Conservation (phyloP, 2,888 invertebrate genomes). For the Tridacna gigas region DNA sequence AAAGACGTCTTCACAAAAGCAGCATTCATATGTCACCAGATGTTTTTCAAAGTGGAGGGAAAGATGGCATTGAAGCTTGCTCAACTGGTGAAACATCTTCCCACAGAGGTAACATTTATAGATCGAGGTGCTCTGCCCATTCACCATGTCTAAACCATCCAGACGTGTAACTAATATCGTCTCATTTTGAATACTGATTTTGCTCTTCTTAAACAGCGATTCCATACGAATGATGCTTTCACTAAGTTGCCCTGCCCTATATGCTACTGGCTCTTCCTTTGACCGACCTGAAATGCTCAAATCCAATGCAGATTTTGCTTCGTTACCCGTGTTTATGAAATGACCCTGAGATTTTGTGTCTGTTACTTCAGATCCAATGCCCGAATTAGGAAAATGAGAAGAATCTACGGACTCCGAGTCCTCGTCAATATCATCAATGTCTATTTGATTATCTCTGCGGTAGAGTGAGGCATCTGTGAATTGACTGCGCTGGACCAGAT, state of each 20-base stretch:
- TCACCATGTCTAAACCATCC: slow-evolving; percentile 79
- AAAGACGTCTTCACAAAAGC: slow-evolving; percentile 80
- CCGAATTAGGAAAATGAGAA: slow-evolving; percentile 49
- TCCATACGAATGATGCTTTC: slow-evolving; percentile 47
- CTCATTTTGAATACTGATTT: slow-evolving; percentile 77
- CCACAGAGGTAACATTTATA: slow-evolving; percentile 84
- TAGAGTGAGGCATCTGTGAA: slow-evolving; percentile 24
- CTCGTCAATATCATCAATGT: slow-evolving; percentile 52
- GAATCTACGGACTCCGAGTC: slow-evolving; percentile 54
- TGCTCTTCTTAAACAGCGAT: slow-evolving; percentile 44
- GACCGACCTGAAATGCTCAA: slow-evolving; percentile 34
- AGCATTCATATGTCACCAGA: slow-evolving; percentile 78
- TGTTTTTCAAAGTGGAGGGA: slow-evolving; percentile 81
- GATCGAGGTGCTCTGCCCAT: slow-evolving; percentile 78
- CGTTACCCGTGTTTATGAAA: slow-evolving; percentile 50
- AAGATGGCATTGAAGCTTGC: slow-evolving; percentile 81
- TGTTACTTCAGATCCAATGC: slow-evolving; percentile 36
- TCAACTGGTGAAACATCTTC: slow-evolving; percentile 79
- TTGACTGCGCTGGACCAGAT: slow-evolving; percentile 46
- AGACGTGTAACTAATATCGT: slow-evolving; percentile 81
- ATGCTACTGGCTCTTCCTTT: background rate
- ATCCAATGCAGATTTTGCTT: slow-evolving; percentile 49
- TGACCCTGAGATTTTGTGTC: slow-evolving; percentile 58
- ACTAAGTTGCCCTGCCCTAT: slow-evolving; percentile 30
- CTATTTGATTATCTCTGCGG: slow-evolving; percentile 27